Conservation (phyloP, 2,113 vertebrate species). For the Brevimyrus niger region DNA sequence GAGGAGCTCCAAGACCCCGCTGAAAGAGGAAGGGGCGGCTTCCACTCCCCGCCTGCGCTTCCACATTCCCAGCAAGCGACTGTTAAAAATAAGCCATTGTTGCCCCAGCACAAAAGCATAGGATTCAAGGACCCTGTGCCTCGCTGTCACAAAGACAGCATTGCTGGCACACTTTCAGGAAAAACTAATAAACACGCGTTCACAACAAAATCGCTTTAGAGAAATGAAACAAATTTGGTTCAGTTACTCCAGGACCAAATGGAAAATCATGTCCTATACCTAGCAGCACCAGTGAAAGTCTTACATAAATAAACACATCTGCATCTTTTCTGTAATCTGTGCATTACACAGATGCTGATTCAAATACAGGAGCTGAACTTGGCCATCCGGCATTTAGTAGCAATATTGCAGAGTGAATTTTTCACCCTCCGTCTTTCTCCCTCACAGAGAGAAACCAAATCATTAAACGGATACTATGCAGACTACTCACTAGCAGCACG, state of each 20-base stretch:
- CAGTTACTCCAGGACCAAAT: neutral
- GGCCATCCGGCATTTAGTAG: neutral
- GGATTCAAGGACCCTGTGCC: neutral
- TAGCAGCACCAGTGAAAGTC: neutral
- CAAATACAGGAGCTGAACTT: neutral
- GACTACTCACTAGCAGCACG: neutral
- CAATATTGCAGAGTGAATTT: neutral
- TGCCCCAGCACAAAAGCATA: slow-evolving; percentile 34
- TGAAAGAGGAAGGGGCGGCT: slow-evolving; percentile 16
- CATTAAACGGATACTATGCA: neutral
- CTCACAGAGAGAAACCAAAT: neutral
- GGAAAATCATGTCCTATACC: neutral
- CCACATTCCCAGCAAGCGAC: slow-evolving; percentile 37
- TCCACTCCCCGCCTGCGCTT: slow-evolving; percentile 25
- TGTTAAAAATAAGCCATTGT: slow-evolving; percentile 58
- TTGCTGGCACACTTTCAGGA: slow-evolving; percentile 23
- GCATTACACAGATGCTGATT: neutral
- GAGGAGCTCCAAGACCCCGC: slow-evolving; percentile 28
- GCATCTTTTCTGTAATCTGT: neutral
- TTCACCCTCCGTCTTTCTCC: neutral
- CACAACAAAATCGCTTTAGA: neutral
- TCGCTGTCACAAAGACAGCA: slow-evolving; percentile 11
- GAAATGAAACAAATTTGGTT: neutral
- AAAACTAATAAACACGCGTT: neutral
- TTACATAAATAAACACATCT: neutral